Evolutionary conservation across 1,140 invertebrate species (phyloP).

Genomic region (Aradophagus sp.): DNA sequence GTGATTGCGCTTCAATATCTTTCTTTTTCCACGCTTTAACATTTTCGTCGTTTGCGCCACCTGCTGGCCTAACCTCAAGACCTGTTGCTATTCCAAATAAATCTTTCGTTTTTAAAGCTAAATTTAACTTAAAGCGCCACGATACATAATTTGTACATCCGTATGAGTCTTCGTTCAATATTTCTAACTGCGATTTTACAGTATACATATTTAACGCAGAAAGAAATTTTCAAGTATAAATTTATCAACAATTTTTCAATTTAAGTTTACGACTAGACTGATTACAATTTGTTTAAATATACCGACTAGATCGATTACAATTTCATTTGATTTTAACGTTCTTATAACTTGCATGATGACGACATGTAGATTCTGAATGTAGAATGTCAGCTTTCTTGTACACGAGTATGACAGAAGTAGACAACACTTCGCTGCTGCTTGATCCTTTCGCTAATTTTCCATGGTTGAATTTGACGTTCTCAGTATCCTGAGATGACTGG

Average conservation of each 20-base stretch:
- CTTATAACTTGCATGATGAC: no score
- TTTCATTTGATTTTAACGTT: not conserved
- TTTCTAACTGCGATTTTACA: conserved; percentile 22
- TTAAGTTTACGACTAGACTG: not conserved
- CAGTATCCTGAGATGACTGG: not conserved
- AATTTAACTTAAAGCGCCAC: conserved; percentile 37
- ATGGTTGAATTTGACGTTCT: not conserved
- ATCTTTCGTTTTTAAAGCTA: conserved; percentile 47
- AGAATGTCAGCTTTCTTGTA: no score
- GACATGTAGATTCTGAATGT: no score
- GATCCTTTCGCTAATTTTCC: not conserved
- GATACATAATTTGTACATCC: conserved; percentile 25
- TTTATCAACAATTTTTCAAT: not conserved
- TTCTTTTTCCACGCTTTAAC: conserved; percentile 20
- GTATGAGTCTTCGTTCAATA: conserved; percentile 15
- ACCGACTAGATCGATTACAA: no score
- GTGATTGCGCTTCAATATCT: conserved; percentile 27
- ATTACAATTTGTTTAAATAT: not conserved
- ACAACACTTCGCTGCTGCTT: no score
- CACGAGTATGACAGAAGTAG: no score
- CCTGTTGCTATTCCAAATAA: conserved; percentile 38
- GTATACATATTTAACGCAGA: conserved; percentile 5
- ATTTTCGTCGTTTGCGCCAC: not conserved
- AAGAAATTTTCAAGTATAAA: not conserved
- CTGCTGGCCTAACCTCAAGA: conserved; percentile 8